Conservation (phyloP, 92 coral and sea anemone genomes). For the Virgularia gustaviana region DNA sequence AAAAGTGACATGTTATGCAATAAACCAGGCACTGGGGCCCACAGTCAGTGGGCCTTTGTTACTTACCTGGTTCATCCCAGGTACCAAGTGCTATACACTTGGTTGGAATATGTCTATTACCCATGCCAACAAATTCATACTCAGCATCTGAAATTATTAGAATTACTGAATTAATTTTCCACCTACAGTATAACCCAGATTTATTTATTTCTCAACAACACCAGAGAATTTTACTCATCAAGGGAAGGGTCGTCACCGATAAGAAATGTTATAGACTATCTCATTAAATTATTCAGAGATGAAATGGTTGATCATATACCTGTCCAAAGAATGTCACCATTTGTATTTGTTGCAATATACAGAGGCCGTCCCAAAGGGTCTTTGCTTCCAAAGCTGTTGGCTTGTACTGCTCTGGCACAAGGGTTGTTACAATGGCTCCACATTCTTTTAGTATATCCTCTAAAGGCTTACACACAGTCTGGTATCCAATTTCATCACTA, state of each 20-base stretch:
- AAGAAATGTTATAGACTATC: not conserved
- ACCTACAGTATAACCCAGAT: not conserved
- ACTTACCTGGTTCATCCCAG: slow-evolving; percentile 65
- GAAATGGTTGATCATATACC: slow-evolving; percentile 41
- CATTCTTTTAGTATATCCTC: slow-evolving; percentile 39
- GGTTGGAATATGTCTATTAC: slow-evolving; percentile 61
- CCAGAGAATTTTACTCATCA: too few relatives aligned
- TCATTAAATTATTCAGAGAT: not conserved
- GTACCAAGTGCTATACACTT: slow-evolving; percentile 64
- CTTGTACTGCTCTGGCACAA: slow-evolving; percentile 66
- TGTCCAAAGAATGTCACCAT: slow-evolving; percentile 66
- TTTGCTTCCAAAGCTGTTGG: slow-evolving; percentile 53
- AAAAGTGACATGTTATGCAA: not conserved
- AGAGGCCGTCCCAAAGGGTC: slow-evolving; percentile 64
- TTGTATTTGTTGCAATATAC: slow-evolving; percentile 52
- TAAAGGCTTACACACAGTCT: slow-evolving; percentile 49
- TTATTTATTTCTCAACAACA: not conserved
- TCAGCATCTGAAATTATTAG: slow-evolving; percentile 47
- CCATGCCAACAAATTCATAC: slow-evolving; percentile 60
- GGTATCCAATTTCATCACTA: slow-evolving; percentile 59
- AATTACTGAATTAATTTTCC: not conserved
- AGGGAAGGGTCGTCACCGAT: not conserved
- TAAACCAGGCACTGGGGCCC: not conserved
- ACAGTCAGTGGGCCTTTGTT: too few relatives aligned
- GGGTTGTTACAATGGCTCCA: slow-evolving; percentile 49